Evolutionary conservation across 2,888 invertebrate genomes (phyloP).

Genomic region (Oligia strigilis): DNA sequence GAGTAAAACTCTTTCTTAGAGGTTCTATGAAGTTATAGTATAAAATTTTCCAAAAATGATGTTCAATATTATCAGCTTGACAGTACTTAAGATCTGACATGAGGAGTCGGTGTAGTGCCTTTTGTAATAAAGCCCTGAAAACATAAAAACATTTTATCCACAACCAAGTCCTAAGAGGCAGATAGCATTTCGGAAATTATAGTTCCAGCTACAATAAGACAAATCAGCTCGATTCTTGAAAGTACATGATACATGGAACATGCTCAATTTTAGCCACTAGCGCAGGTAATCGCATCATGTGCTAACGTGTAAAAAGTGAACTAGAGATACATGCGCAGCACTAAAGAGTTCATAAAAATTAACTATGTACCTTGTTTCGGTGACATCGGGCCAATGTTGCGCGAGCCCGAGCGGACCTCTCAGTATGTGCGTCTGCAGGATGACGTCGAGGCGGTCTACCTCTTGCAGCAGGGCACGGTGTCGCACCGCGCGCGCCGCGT

Average conservation of each 20-base stretch:
- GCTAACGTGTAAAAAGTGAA: background rate
- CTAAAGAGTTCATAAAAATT: background rate
- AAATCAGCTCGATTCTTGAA: background rate
- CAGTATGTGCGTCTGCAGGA: slow-evolving; percentile 92
- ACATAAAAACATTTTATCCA: background rate
- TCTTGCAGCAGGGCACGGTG: slow-evolving; percentile 92
- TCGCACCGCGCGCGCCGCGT: slow-evolving; percentile 91
- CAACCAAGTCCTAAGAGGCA: background rate
- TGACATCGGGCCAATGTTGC: slow-evolving; percentile 92
- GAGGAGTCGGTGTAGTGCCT: slow-evolving; percentile 92
- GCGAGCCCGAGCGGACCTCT: slow-evolving; percentile 89
- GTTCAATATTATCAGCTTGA: slow-evolving; percentile 96
- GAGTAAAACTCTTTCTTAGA: slow-evolving; percentile 92
- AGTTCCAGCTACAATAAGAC: background rate
- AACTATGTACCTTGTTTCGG: slow-evolving; percentile 88
- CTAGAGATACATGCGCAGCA: background rate
- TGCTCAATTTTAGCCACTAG: slow-evolving; percentile 7
- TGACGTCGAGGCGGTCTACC: slow-evolving; percentile 92
- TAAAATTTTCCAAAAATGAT: slow-evolving; percentile 97
- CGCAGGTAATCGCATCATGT: background rate
- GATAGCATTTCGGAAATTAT: background rate
- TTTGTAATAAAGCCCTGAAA: slow-evolving; percentile 91
- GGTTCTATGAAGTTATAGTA: slow-evolving; percentile 97
- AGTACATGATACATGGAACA: background rate
- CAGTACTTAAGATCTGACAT: slow-evolving; percentile 96